These are phyloP conservation scores for Lobophora halterata DNA, from an alignment of 2,888 invertebrate species.

Conservation along the genomic window DNA sequence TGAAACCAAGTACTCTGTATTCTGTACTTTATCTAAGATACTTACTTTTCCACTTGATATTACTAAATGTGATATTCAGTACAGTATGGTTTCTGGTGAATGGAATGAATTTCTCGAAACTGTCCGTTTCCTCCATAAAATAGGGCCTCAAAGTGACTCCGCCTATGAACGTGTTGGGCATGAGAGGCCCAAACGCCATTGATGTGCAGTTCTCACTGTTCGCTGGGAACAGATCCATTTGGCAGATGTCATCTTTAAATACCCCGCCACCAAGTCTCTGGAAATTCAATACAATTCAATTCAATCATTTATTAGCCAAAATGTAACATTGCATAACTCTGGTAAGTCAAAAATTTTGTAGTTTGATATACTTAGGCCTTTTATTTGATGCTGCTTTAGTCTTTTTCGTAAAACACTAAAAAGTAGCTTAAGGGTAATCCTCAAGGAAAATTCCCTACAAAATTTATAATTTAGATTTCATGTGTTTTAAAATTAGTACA, in stretches of 20 bases:
- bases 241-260: slow-evolving; percentile 53
- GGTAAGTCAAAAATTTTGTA: too few relatives aligned
- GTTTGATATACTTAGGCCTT: too few relatives aligned
- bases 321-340: too few relatives aligned
- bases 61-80: slow-evolving; percentile 69
- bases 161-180: slow-evolving; percentile 57
- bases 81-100: slow-evolving; percentile 54
- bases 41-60: slow-evolving; percentile 76
- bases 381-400: too few relatives aligned
- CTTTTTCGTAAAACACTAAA: too few relatives aligned
- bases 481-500: too few relatives aligned
- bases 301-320: too few relatives aligned
- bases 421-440: too few relatives aligned
- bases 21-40: slow-evolving; percentile 18
- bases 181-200: slow-evolving; percentile 63
- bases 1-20: too few relatives aligned
- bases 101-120: slow-evolving; percentile 19
- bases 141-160: slow-evolving; percentile 67
- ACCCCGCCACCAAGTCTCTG: slow-evolving; percentile 52
- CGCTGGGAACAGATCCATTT: slow-evolving; percentile 55
- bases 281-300: too few relatives aligned
- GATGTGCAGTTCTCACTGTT: slow-evolving; percentile 59
- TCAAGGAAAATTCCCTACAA: too few relatives aligned
- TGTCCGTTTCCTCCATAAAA: slow-evolving; percentile 37
- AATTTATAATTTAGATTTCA: too few relatives aligned